Evolutionary conservation across 2,113 vertebrate species (phyloP), one percentile per base, ranked within the genome.

Genomic region (Prionailurus viverrinus): DNA sequence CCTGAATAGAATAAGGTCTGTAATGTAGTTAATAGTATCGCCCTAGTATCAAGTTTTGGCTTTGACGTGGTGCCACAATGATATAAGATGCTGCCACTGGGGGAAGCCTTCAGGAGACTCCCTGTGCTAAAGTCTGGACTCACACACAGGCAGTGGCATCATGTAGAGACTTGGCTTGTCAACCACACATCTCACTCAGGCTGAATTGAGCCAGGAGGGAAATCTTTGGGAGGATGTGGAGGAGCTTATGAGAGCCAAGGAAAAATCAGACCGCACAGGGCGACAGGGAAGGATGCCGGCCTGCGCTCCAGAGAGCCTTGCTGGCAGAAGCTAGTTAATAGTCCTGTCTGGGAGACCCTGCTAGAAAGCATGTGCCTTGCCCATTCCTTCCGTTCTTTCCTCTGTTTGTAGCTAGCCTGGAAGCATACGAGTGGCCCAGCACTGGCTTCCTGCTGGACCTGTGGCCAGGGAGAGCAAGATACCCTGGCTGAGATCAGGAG

Each of bases 341-440:
- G n/a, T 10, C 33, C 27, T 0, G 0, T 25, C 61, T 61, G 18
- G 33, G 39, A 36, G 31, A 1, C 21, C 5, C 45, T 19, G 33
- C 29, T 19, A 13, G 21, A 23, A 27, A 0, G 7, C 12, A 15
- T 0, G 55, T 29, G 18, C 7, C 27, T 36, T 27, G 1, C 0
- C 12, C 8, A 0, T 12, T 41, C 51, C 65, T 6, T 2, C 29
- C 41, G 0, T 12, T 27, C 3, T 1, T 3, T 27, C 7, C 68
- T 74, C 55, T 16, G 27, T 63, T 18, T 1, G 73, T 6, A 41
- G 1, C 61, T 81, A 66, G 71, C 69, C 21, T 11, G 7, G 25
- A 3, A 61, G 25, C 25, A 2, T 0, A 1, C 19, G 4, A 0
- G 0, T 0, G 23, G n/a, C 48, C 25, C 6, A 5, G 0, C 1